Conservation (phyloP, 2,113 vertebrate genomes). For the Trichomycterus rosablanca region DNA sequence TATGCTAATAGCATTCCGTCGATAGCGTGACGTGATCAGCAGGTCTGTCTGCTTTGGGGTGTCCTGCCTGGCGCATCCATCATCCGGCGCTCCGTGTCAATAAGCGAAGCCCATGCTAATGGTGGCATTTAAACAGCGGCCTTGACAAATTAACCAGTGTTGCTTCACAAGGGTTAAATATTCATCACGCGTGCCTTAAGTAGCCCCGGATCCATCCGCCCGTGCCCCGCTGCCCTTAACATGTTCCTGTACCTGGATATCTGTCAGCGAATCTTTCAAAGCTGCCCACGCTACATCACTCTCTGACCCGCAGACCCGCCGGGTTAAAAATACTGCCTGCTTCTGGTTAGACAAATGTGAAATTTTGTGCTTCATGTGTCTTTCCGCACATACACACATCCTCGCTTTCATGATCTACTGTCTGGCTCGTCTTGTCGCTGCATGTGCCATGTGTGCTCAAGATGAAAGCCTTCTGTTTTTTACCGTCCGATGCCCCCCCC, state of each 20-base stretch:
- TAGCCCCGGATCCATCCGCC: background rate
- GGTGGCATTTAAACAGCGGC: slow-evolving; percentile 67
- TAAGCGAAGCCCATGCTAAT: slow-evolving; percentile 89
- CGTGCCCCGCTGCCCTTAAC: background rate
- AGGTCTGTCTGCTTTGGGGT: slow-evolving; percentile 67
- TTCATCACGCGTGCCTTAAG: slow-evolving; percentile 44
- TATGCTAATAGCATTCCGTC: slow-evolving; percentile 85
- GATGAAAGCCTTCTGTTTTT: slow-evolving; percentile 27
- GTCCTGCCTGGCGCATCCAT: slow-evolving; percentile 82
- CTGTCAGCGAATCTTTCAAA: slow-evolving; percentile 5
- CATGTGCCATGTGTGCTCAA: slow-evolving; percentile 3
- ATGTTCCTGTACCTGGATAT: background rate
- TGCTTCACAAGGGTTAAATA: slow-evolving; percentile 77
- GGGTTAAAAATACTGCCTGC: slow-evolving; percentile 36
- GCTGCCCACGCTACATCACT: slow-evolving; percentile 34
- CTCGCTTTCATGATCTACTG: slow-evolving; percentile 20
- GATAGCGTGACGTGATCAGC: slow-evolving; percentile 84
- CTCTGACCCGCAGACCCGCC: slow-evolving; percentile 17
- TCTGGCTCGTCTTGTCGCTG: background rate
- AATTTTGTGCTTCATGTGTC: slow-evolving; percentile 6
- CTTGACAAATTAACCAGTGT: slow-evolving; percentile 78
- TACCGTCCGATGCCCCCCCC: slow-evolving; percentile 20
- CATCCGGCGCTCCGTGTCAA: slow-evolving; percentile 76
- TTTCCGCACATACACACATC: background rate
- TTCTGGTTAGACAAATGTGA: slow-evolving; percentile 25